Base-by-base conservation (phyloP, 1,140 invertebrate species). In the Drosophila carrolli region DNA sequence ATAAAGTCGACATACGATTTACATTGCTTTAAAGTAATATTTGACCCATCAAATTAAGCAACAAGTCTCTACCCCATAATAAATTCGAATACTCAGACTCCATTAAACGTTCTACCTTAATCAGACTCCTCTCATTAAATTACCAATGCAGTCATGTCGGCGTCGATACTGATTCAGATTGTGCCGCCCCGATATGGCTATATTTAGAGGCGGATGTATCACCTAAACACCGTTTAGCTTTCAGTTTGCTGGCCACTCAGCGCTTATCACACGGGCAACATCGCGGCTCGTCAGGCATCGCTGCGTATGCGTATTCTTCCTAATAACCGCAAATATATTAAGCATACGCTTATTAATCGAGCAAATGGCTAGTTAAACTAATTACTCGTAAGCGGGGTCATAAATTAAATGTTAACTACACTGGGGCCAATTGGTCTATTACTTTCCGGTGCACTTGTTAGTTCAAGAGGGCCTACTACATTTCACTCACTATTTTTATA, bases 181-280 rank as follows among this genome's bases (percentile, higher is more conserved):
- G 50, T 14, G 37, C 46, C n/a, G 5, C 4, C 13, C 11, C 37
- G 75, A 75, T 68, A 53, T 10, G 10, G 6, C n/a, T 56, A 44
- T 77, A 58, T 44, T 46, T 16, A 41, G 38, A 27, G n/a, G 38
- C 37, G 46, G 59, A 32, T 51, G 71, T 48, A 68, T 50, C 72
- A 74, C 60, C 82, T 62, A 63, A 63, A 82, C 80, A 75, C 16
- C 80, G 27, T 78, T 82, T 82, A 61, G 70, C 79, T 68, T 65
- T 81, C 55, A 59, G 55, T 35, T 51, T 32, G 38, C 53, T 48
- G 70, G 66, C 65, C 77, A 74, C 51, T 66, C 47, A 13, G 27
- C 11, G 41, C 60, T 77, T 59, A 66, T 65, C 58, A 59, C 47
- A 14, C 37, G 19, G 19, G 19, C 19, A 19, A 19, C 2, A 19